A percentile compares a stretch with the other conserved stretches of the same genome.
phyloP scores from a whole-genome alignment of 2,113 vertebrate genomes.

The Raja brachyura region DNA sequence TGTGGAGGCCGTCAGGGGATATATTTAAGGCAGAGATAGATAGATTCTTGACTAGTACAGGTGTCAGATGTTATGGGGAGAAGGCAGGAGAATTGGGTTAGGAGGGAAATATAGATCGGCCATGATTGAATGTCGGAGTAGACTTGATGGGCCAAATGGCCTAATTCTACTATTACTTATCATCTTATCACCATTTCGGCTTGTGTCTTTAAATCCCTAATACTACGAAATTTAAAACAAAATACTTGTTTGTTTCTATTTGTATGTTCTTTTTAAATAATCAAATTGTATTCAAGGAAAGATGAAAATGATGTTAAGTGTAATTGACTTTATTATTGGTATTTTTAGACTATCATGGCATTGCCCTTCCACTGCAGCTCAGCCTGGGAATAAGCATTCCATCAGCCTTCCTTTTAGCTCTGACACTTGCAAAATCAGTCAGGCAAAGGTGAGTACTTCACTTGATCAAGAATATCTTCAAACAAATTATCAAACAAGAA shows the following conservation, averaged over 20 bases:
- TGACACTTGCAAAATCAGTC: constrained; percentile 52
- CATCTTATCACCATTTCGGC: no score
- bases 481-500: background rate
- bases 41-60: no score
- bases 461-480: background rate
- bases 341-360: constrained; percentile 40
- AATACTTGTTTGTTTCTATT: background rate
- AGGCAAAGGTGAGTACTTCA: constrained; percentile 49
- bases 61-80: no score
- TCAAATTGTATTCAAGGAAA: background rate
- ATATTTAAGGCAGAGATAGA: no score
- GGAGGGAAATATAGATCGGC: no score
- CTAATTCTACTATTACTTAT: no score
- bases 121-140: no score
- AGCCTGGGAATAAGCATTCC: constrained; percentile 38
- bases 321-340: background rate
- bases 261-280: background rate
- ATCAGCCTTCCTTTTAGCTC: constrained; percentile 39
- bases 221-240: background rate
- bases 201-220: background rate
- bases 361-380: constrained; percentile 47
- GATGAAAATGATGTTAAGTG: background rate
- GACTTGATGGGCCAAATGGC: no score
- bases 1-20: no score
- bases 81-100: no score